Evolutionary conservation across 37 sponge, comb jelly and placozoan genomes (phyloP).

Genomic region (Agelas oroides): DNA sequence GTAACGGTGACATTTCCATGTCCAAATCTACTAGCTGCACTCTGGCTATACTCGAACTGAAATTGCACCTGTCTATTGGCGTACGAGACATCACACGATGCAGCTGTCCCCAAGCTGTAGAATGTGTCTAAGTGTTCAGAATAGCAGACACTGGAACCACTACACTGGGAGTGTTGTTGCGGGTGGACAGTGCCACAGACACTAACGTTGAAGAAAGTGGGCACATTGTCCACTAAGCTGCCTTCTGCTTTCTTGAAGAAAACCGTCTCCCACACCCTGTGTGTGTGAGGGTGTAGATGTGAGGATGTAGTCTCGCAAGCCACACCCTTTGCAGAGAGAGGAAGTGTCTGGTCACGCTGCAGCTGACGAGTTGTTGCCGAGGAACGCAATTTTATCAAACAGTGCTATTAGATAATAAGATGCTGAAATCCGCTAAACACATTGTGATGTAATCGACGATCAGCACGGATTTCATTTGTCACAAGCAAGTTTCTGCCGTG

Average conservation of each 20-base stretch:
- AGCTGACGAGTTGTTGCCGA: too few relatives aligned
- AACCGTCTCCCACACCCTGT: conserved; percentile 63
- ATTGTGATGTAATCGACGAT: too few relatives aligned
- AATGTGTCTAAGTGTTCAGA: conserved; percentile 33
- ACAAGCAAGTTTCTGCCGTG: too few relatives aligned
- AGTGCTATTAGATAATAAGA: too few relatives aligned
- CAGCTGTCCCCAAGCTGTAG: conserved; percentile 34
- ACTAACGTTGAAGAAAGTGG: conserved; percentile 73
- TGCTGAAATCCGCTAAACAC: too few relatives aligned
- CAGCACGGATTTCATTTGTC: too few relatives aligned
- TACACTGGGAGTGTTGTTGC: background rate
- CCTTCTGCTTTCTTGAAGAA: conserved; percentile 36
- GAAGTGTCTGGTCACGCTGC: too few relatives aligned
- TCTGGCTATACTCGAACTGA: conserved; percentile 7
- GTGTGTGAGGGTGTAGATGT: background rate
- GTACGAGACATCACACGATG: conserved; percentile 10
- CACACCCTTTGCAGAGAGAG: conserved; percentile 36
- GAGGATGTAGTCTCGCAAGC: background rate
- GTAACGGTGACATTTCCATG: conserved; percentile 59
- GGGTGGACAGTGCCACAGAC: conserved; percentile 38
- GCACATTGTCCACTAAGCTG: conserved; percentile 4
- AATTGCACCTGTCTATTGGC: conserved; percentile 25
- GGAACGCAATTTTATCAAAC: too few relatives aligned
- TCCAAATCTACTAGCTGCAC: conserved; percentile 18
- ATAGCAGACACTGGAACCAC: conserved; percentile 49